These are phyloP conservation scores for Planiliza haematocheilus DNA, from an alignment of 2,113 vertebrate genomes.

Conservation along the genomic window DNA sequence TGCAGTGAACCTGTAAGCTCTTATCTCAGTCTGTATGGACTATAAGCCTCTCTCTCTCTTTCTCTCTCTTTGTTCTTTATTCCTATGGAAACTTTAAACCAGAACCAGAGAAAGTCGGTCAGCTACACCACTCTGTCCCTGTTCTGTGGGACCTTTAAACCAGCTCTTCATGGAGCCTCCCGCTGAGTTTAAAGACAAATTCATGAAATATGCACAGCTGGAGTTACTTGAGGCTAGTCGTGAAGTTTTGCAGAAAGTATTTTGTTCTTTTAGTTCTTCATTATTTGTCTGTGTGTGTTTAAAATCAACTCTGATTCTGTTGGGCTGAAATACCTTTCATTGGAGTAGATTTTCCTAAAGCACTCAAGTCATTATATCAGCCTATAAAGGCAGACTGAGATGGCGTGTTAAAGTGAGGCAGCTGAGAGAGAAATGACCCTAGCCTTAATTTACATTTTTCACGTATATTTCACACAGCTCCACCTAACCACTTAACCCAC, in stretches of 20 bases:
- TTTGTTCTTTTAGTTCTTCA: background rate
- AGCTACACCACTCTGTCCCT: background rate
- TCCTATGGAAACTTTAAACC: background rate
- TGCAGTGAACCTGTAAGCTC: background rate
- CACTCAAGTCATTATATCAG: constrained; percentile 23
- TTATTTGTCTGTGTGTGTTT: background rate
- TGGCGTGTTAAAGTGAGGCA: constrained; percentile 7
- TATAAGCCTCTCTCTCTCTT: background rate
- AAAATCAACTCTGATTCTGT: background rate
- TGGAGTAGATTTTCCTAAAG: constrained; percentile 10
- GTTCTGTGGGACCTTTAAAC: background rate
- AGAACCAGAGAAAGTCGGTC: background rate
- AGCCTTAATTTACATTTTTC: constrained; percentile 28
- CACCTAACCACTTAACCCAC: constrained; percentile 39
- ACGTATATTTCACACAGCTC: constrained; percentile 23
- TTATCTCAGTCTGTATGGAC: background rate
- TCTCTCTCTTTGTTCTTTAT: background rate
- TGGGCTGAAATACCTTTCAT: constrained; percentile 1
- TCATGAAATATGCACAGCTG: background rate
- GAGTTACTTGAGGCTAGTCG: constrained; percentile 18
- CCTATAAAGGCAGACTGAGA: constrained; percentile 3
- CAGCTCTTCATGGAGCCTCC: constrained; percentile 6
- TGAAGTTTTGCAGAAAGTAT: background rate
- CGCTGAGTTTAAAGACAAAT: constrained; percentile 11
- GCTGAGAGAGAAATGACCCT: constrained; percentile 14